These are phyloP conservation scores for Chaetodon trifasciatus DNA, from an alignment of 2,797 vertebrate genomes.

Conservation along the genomic window DNA sequence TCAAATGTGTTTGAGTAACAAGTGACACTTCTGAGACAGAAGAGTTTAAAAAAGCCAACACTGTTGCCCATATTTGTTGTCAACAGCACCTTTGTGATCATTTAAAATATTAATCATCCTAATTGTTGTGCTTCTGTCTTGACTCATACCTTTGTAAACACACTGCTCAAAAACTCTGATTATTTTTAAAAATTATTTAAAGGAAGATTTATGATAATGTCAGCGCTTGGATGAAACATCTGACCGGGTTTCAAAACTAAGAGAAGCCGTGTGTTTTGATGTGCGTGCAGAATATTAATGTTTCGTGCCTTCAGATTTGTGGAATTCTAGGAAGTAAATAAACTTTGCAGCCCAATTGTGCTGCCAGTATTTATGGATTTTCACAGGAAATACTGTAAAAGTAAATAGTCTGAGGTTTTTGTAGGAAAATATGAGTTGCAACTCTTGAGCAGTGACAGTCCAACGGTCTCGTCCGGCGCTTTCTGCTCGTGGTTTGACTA, in stretches of 20 bases:
- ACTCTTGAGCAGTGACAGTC: conserved; percentile 37
- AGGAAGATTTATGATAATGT: conserved; percentile 27
- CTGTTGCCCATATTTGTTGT: background rate
- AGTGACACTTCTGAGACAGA: no score
- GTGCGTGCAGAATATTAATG: conserved; percentile 57
- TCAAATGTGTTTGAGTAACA: background rate
- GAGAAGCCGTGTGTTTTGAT: conserved; percentile 9
- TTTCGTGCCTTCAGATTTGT: conserved; percentile 59
- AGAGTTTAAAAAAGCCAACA: background rate
- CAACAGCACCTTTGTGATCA: background rate
- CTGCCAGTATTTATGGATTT: conserved; percentile 64
- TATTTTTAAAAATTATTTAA: background rate
- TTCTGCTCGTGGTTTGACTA: conserved; percentile 27
- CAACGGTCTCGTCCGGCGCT: conserved; percentile 29
- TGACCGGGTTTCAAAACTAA: conserved; percentile 12
- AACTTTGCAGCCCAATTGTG: conserved; percentile 32
- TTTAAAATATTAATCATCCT: background rate
- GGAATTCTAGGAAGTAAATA: conserved; percentile 47
- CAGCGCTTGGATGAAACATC: conserved; percentile 22
- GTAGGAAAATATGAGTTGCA: conserved; percentile 66
- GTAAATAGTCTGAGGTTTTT: conserved; percentile 50
- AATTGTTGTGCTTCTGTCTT: background rate
- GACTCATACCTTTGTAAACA: conserved; percentile 7
- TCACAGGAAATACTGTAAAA: conserved; percentile 55
- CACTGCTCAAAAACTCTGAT: background rate